Percentiles rank a stretch among this genome's conserved stretches.
These are phyloP conservation scores for Homalodisca vitripennis DNA, from an alignment of 1,140 invertebrate genomes.

Conservation along the genomic window DNA sequence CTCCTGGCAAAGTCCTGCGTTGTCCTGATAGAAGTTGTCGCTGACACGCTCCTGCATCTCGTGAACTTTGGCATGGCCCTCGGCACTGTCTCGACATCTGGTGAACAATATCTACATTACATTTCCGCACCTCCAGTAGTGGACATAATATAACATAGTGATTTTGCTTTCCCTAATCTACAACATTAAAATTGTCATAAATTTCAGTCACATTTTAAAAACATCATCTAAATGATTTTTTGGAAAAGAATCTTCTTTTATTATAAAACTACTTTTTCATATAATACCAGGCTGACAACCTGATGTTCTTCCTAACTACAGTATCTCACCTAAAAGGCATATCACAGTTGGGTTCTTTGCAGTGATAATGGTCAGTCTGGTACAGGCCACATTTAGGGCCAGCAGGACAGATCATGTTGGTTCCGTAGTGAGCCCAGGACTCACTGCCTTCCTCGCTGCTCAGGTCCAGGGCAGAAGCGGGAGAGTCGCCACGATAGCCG, in stretches of 20 bases:
- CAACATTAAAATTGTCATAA: no score
- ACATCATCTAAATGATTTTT: no score
- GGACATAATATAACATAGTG: no score
- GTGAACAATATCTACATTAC: no score
- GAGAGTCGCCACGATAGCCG: slow-evolving; percentile 19
- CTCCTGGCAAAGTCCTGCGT: slow-evolving; percentile 56
- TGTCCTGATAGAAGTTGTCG: slow-evolving; percentile 73
- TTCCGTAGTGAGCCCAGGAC: slow-evolving; percentile 53
- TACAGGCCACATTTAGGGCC: slow-evolving; percentile 66
- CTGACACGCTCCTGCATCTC: slow-evolving; percentile 83
- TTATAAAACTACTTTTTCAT: no score
- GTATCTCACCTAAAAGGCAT: slow-evolving; percentile 68
- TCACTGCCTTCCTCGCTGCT: slow-evolving; percentile 46
- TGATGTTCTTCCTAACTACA: no score
- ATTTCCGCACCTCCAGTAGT: no score
- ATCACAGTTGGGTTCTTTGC: slow-evolving; percentile 64
- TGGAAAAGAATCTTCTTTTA: no score
- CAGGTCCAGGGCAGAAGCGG: slow-evolving; percentile 32
- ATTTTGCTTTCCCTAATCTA: no score
- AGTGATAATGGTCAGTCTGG: slow-evolving; percentile 78
- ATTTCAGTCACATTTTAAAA: no score
- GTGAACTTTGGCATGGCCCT: slow-evolving; percentile 83
- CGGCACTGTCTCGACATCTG: slow-evolving; percentile 72
- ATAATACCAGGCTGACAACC: no score
- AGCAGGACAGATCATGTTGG: slow-evolving; percentile 54